Evolutionary conservation across 2,888 invertebrate species (phyloP).

Genomic region (Lasioglossum morio): DNA sequence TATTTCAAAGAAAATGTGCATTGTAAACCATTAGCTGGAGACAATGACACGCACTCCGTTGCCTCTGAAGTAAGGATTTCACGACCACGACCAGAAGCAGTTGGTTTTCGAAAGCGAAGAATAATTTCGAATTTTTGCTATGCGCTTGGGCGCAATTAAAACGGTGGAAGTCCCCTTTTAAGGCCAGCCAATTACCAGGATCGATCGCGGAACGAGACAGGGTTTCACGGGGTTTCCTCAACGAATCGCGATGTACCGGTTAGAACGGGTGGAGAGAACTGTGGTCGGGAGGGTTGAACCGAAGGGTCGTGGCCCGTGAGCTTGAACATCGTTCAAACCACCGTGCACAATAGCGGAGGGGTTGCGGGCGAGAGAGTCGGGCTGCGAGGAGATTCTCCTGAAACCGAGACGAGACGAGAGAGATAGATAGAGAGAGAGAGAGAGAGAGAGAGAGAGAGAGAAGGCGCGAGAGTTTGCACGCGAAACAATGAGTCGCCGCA

Average conservation of each 20-base stretch:
- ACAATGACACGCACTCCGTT: background rate
- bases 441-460: conserved; percentile 1
- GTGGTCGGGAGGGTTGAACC: conserved; percentile 73
- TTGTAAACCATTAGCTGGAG: background rate
- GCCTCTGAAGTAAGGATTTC: background rate
- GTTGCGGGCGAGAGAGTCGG: conserved; percentile 45
- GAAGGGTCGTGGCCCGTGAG: conserved; percentile 69
- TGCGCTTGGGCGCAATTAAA: conserved; percentile 32
- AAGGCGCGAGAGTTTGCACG: conserved; percentile 45
- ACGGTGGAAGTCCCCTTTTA: conserved; percentile 39
- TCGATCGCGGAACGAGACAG: conserved; percentile 52
- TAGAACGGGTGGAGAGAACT: conserved; percentile 63
- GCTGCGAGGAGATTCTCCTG: conserved; percentile 41
- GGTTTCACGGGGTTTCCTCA: conserved; percentile 43
- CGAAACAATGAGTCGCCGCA: conserved; percentile 37
- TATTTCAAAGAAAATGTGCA: background rate
- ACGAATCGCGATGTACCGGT: conserved; percentile 51
- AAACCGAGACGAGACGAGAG: conserved; percentile 33
- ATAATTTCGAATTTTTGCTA: background rate
- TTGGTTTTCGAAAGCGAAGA: background rate
- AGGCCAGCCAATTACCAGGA: conserved; percentile 54
- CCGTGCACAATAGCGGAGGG: conserved; percentile 56
- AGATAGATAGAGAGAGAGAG: conserved; percentile 12
- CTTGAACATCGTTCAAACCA: conserved; percentile 76
- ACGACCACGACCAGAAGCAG: background rate